Conservation (phyloP, 2,797 vertebrate genomes). For the Hippoglossus hippoglossus region DNA sequence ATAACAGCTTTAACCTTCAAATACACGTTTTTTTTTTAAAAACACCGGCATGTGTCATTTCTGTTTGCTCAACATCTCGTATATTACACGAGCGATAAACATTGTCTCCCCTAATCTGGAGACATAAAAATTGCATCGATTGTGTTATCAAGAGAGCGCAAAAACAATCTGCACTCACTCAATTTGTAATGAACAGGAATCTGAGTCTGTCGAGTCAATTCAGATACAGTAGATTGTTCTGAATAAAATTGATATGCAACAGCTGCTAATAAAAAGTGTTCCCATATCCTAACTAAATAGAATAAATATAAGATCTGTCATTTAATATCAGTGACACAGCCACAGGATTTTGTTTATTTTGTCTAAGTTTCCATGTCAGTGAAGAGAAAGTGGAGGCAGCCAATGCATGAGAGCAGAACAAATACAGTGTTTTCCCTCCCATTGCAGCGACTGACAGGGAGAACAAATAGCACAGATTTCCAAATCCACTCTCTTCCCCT, state of each 20-base stretch:
- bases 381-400: constrained; percentile 60
- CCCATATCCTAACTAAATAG: constrained; percentile 43
- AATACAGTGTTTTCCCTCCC: constrained; percentile 71
- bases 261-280: constrained; percentile 35
- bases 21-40: neutral
- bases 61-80: constrained; percentile 45
- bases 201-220: constrained; percentile 17
- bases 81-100: constrained; percentile 22
- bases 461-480: constrained; percentile 57
- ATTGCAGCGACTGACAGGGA: constrained; percentile 55
- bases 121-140: constrained; percentile 1
- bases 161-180: constrained; percentile 51
- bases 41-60: constrained; percentile 21
- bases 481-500: constrained; percentile 20
- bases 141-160: constrained; percentile 12
- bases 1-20: constrained; percentile 28
- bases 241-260: constrained; percentile 38
- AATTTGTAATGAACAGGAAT: constrained; percentile 47
- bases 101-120: constrained; percentile 8
- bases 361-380: constrained; percentile 59
- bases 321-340: constrained; percentile 35
- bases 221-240: constrained; percentile 32
- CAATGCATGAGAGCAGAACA: constrained; percentile 65
- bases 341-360: constrained; percentile 52
- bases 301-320: constrained; percentile 46